Evolutionary conservation across 2,888 invertebrate genomes (phyloP).

Genomic region (Dermolepida albohirtum): DNA sequence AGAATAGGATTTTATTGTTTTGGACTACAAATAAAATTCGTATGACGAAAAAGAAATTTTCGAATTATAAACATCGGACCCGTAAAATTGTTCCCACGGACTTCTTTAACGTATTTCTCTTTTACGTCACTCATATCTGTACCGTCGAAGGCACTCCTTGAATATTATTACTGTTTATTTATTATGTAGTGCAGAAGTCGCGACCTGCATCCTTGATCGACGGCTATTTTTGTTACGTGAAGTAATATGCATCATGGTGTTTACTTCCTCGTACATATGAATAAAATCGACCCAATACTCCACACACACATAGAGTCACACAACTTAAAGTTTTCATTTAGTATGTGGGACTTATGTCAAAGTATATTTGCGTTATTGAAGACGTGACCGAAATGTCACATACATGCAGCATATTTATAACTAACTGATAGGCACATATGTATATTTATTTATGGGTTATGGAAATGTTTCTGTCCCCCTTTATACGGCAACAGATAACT

Average conservation of each 20-base stretch:
- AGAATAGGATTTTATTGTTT: too few relatives aligned
- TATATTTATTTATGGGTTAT: not conserved
- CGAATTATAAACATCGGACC: too few relatives aligned
- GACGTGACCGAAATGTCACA: slow-evolving; percentile 23
- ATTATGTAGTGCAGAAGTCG: slow-evolving; percentile 42
- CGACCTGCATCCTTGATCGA: slow-evolving; percentile 34
- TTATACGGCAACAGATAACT: too few relatives aligned
- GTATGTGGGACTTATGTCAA: slow-evolving; percentile 28
- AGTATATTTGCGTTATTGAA: slow-evolving; percentile 26
- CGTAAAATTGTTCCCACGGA: slow-evolving; percentile 22
- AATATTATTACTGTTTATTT: slow-evolving; percentile 41
- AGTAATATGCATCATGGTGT: slow-evolving; percentile 10
- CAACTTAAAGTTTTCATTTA: slow-evolving; percentile 4
- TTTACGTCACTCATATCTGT: slow-evolving; percentile 32
- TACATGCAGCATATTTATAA: not conserved
- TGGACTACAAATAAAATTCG: too few relatives aligned
- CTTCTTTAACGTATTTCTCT: slow-evolving; percentile 4
- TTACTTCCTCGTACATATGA: slow-evolving; percentile 8
- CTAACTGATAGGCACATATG: not conserved
- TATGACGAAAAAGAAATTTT: too few relatives aligned
- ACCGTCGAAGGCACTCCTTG: slow-evolving; percentile 39
- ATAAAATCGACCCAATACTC: too few relatives aligned
- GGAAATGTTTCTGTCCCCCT: too few relatives aligned
- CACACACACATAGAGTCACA: too few relatives aligned
- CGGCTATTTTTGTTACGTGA: slow-evolving; percentile 9